Evolutionary conservation across 2,888 invertebrate genomes (phyloP), one percentile per base, ranked within the genome.

Genomic region (Tethea ocularis): DNA sequence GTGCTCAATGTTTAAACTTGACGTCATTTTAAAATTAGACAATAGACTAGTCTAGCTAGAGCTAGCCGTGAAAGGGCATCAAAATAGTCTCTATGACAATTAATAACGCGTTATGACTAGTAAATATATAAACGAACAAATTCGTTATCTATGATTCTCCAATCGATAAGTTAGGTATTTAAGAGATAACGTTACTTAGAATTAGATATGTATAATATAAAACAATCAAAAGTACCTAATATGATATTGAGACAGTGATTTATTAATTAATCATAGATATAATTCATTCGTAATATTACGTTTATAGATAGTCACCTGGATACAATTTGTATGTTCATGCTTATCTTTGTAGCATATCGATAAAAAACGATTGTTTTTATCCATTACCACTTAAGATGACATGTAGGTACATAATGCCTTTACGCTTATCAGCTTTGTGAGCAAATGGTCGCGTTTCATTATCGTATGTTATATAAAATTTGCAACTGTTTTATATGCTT

Each of bases 211-310:
- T n/a, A n/a, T n/a, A n/a, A n/a, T n/a, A n/a, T 46, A 10, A 20
- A n/a, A 46, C 20, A 46, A 20, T 46, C 20, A 8, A 8, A n/a
- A 20, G 20, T 46, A 46, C n/a, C n/a, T n/a, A 20, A 10, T 24
- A 22, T 58, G 41, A 36, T 20, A 54, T 56, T 41, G 38, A 20
- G 17, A 46, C 57, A 54, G 13, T 52, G 26, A 55, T 46, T 54
- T 23, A 61, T 46, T 46, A n/a, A 20, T 20, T 46, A 20, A 46
- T 46, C 46, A 10, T 20, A n/a, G n/a, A n/a, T n/a, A 46, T 17
- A 46, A 46, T 46, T 46, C 20, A 46, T 46, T 46, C 17, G 46
- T 20, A 46, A 46, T 46, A 46, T 10, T 46, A 20, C 20, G 1
- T 17, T 46, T 17, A 46, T 46, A 46, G 20, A 17, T 6, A 3